phyloP scores from a whole-genome alignment of 2,113 vertebrate species.

The Ibidorhyncha struthersii region DNA sequence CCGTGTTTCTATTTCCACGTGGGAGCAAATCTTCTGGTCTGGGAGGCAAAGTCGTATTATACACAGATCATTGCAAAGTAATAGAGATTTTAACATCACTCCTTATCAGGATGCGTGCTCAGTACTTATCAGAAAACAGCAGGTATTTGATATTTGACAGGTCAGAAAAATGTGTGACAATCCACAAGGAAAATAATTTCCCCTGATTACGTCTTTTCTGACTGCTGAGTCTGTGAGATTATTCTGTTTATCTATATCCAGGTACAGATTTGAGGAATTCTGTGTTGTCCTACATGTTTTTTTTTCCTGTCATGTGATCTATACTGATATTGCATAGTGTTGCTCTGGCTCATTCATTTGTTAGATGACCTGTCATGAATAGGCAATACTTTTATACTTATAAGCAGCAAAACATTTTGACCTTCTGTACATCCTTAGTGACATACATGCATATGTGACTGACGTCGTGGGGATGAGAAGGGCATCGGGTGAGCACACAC shows the following conservation, averaged over 20 bases:
- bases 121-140: conserved; percentile 21
- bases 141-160: conserved; percentile 34
- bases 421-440: neutral
- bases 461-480: fast-evolving
- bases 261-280: neutral
- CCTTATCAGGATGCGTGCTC: neutral
- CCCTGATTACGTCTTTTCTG: neutral
- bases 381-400: neutral
- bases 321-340: neutral
- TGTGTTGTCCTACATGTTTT: neutral
- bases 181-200: conserved; percentile 19
- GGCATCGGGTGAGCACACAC: fast-evolving
- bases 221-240: neutral
- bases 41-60: neutral
- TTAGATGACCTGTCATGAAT: neutral
- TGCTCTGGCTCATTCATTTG: neutral
- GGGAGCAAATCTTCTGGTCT: neutral
- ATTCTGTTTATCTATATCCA: neutral
- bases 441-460: neutral
- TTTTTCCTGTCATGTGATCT: neutral
- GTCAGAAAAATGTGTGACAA: conserved; percentile 10
- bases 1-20: neutral
- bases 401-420: neutral
- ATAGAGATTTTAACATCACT: conserved; percentile 1
- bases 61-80: neutral